Evolutionary conservation across 2,888 invertebrate species (phyloP).

Genomic region (Drosophila leonis): DNA sequence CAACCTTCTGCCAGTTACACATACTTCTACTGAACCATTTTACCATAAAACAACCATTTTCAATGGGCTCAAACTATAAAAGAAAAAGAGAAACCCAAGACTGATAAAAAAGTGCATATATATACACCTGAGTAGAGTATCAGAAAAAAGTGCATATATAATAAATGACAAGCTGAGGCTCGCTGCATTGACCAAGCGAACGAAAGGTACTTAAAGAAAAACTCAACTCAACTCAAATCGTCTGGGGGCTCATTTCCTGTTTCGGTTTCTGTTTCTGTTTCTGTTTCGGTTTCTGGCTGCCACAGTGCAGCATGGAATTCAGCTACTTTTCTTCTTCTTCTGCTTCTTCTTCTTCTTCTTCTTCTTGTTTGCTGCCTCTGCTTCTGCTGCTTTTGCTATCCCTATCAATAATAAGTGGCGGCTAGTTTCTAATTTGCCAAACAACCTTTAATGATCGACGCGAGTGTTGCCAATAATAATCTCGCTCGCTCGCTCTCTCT

Average conservation of each 20-base stretch:
- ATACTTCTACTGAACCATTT: not conserved
- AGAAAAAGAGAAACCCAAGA: conserved; percentile 2
- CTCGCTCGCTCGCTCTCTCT: not conserved
- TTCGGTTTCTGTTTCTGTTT: conserved; percentile 45
- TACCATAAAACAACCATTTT: not conserved
- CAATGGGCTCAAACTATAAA: not conserved
- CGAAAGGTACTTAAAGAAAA: conserved; percentile 65
- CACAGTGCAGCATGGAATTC: conserved; percentile 21
- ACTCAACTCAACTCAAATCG: conserved; percentile 53
- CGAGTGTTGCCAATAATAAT: conserved; percentile 27
- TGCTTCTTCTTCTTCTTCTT: not conserved
- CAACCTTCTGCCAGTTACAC: not conserved
- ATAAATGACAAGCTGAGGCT: conserved; percentile 27
- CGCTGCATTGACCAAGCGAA: conserved; percentile 57
- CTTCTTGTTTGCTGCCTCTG: conserved; percentile 9
- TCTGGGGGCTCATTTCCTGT: conserved; percentile 69
- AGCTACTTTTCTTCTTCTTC: conserved; percentile 4
- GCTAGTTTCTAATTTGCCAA: conserved; percentile 66
- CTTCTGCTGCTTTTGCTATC: conserved; percentile 13
- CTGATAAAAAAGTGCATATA: not conserved
- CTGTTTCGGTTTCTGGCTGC: conserved; percentile 17
- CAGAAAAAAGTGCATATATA: conserved; percentile 4
- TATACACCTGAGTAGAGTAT: conserved; percentile 14
- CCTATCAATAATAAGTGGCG: conserved; percentile 35
- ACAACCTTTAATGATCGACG: conserved; percentile 51